These are phyloP conservation scores for Perccottus glenii DNA, from an alignment of 2,113 vertebrate species.

Conservation along the genomic window DNA sequence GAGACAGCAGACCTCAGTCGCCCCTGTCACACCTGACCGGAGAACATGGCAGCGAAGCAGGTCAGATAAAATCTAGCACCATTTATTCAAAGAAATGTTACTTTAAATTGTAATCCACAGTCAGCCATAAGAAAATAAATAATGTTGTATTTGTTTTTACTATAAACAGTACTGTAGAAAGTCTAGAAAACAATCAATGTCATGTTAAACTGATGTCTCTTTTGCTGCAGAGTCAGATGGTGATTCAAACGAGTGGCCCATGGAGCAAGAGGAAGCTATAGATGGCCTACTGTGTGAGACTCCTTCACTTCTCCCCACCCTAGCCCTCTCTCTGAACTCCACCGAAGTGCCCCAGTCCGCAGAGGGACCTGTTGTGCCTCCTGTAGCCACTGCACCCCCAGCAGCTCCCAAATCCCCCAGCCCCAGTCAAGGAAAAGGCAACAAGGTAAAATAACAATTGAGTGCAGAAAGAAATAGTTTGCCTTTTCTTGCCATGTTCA, in stretches of 20 bases:
- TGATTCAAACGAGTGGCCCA: constrained; percentile 86
- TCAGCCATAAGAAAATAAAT: too few relatives aligned
- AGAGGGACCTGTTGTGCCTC: constrained; percentile 57
- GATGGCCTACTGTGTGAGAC: constrained; percentile 83
- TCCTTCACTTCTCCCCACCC: constrained; percentile 84
- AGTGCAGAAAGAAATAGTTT: neutral
- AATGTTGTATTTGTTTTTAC: too few relatives aligned
- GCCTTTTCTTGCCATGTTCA: neutral
- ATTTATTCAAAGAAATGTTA: too few relatives aligned
- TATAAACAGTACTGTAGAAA: too few relatives aligned
- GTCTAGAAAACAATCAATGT: too few relatives aligned
- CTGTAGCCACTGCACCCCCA: constrained; percentile 50
- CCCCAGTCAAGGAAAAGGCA: constrained; percentile 47
- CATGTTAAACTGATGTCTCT: neutral
- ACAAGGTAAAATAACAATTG: constrained; percentile 52
- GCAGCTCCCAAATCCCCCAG: constrained; percentile 25
- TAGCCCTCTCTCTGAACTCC: constrained; percentile 81
- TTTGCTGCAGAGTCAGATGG: constrained; percentile 83
- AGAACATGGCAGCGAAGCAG: constrained; percentile 87
- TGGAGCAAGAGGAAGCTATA: constrained; percentile 84
- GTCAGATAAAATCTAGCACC: constrained; percentile 66
- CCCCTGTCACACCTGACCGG: constrained; percentile 88
- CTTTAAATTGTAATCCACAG: too few relatives aligned
- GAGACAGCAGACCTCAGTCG: constrained; percentile 92
- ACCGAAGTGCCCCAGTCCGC: constrained; percentile 53